Conservation (phyloP, 2,888 invertebrate genomes). For the Polyploca ridens region DNA sequence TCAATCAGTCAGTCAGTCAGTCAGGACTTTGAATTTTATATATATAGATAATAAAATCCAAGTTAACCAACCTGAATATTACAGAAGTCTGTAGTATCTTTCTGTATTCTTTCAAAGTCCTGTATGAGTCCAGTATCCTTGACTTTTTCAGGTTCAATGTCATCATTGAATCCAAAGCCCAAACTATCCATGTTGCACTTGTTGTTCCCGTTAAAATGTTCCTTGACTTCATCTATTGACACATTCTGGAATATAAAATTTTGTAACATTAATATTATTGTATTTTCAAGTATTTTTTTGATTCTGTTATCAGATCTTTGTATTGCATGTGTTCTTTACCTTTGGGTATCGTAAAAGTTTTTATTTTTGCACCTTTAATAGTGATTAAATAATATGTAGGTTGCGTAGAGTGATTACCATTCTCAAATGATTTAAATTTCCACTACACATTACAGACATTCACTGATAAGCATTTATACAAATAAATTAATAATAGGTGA, state of each 20-base stretch:
- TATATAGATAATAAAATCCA: neutral
- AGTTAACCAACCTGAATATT: conserved; percentile 68
- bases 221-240: conserved; percentile 67
- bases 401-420: too few species aligned
- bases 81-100: conserved; percentile 83
- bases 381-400: too few species aligned
- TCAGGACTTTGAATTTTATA: too few species aligned
- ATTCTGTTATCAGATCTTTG: too few species aligned
- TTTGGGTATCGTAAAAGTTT: too few species aligned
- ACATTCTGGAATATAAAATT: conserved; percentile 63
- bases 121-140: conserved; percentile 76
- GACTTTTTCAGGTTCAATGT: conserved; percentile 74
- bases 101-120: conserved; percentile 86
- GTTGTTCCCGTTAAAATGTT: conserved; percentile 75
- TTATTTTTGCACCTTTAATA: too few species aligned
- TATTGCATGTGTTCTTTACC: too few species aligned
- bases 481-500: too few species aligned
- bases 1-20: too few species aligned
- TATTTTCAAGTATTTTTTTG: too few species aligned
- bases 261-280: neutral
- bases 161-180: conserved; percentile 77
- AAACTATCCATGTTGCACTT: conserved; percentile 74
- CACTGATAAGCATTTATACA: neutral
- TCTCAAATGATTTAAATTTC: too few species aligned
- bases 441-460: too few species aligned